Evolutionary conservation across 35 echinoderm and acorn worm genomes (phyloP).

Genomic region (Lytechinus variegatus): DNA sequence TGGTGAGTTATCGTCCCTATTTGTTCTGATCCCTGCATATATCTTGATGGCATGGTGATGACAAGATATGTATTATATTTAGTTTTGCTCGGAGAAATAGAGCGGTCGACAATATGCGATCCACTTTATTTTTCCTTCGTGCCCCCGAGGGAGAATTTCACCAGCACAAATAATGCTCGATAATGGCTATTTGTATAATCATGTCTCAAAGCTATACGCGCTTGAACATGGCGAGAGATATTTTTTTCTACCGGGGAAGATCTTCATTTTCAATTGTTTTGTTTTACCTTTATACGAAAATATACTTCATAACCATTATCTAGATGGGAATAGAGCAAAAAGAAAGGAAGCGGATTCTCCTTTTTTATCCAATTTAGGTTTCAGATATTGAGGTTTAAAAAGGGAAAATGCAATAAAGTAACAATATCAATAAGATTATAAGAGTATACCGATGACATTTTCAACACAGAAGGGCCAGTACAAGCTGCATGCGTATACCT

Average conservation of each 20-base stretch:
- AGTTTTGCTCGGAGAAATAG: not conserved
- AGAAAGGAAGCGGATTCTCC: too few relatives aligned
- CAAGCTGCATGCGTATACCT: too few relatives aligned
- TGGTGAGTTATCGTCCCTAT: not conserved
- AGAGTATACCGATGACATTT: too few relatives aligned
- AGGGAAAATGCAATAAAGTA: too few relatives aligned
- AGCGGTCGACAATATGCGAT: conserved; percentile 1
- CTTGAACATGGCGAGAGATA: not conserved
- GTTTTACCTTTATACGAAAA: too few relatives aligned
- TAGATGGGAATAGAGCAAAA: too few relatives aligned
- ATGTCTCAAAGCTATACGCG: not conserved
- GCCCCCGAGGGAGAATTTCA: not conserved
- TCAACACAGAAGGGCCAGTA: too few relatives aligned
- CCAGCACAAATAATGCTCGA: not conserved
- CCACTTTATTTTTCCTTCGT: not conserved
- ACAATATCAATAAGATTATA: too few relatives aligned
- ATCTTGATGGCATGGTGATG: not conserved
- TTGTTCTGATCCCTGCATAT: not conserved
- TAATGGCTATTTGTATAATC: conserved; percentile 20
- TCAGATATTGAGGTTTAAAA: too few relatives aligned
- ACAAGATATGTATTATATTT: not conserved
- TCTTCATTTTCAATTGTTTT: not conserved
- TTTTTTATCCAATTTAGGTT: too few relatives aligned
- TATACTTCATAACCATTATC: too few relatives aligned
- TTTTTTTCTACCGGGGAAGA: not conserved